These are phyloP conservation scores for Characodon lateralis DNA, from an alignment of 2,797 vertebrate genomes.

Conservation along the genomic window DNA sequence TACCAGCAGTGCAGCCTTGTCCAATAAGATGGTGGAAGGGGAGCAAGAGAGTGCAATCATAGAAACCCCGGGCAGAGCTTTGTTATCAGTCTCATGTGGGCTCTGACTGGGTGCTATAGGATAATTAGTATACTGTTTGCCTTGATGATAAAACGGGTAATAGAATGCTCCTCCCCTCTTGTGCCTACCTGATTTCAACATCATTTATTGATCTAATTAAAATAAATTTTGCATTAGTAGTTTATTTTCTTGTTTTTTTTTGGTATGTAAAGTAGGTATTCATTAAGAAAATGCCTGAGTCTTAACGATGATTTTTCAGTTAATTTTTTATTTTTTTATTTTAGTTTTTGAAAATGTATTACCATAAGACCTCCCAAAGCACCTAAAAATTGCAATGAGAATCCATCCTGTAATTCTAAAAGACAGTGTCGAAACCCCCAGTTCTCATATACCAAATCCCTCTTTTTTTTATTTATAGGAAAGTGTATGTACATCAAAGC, in stretches of 20 bases:
- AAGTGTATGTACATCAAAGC: constrained; percentile 60
- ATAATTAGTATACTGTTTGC: constrained; percentile 84
- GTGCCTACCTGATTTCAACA: constrained; percentile 70
- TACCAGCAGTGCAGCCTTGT: constrained; percentile 50
- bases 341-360: not conserved
- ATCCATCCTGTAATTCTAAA: not conserved
- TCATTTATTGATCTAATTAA: constrained; percentile 79
- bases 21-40: constrained; percentile 48
- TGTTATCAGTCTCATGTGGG: constrained; percentile 78
- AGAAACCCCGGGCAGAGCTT: constrained; percentile 73
- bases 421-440: not conserved
- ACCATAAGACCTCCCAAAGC: not conserved
- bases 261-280: constrained; percentile 42
- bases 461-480: constrained; percentile 18
- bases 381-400: not conserved
- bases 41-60: constrained; percentile 64
- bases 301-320: not conserved
- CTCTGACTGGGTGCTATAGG: constrained; percentile 83
- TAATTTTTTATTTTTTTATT: not conserved
- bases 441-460: not conserved
- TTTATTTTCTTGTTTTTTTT: constrained; percentile 29
- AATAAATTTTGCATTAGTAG: constrained; percentile 61
- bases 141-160: constrained; percentile 80
- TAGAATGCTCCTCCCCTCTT: constrained; percentile 58
- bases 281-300: constrained; percentile 37